Percentiles rank a stretch among this genome's conserved stretches.
Conservation (phyloP, 2,888 invertebrate species). For the Pandemis heparana region DNA sequence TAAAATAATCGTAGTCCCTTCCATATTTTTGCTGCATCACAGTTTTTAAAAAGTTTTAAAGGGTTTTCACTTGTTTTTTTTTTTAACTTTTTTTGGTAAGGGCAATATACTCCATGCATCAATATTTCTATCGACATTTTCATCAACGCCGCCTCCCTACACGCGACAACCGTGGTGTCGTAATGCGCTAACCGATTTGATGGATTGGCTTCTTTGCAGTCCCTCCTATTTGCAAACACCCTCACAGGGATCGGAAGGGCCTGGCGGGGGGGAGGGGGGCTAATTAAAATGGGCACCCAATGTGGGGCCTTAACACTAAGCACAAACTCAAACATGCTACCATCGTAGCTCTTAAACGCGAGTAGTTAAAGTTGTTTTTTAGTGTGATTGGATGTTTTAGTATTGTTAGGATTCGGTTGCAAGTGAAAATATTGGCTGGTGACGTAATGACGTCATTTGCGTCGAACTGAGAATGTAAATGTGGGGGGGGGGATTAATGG, state of each 20-base stretch:
- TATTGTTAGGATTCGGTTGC: conserved; percentile 49
- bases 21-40: no score
- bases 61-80: no score
- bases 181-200: conserved; percentile 84
- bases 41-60: no score
- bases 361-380: conserved; percentile 51
- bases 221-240: conserved; percentile 85
- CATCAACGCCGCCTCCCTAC: conserved; percentile 56
- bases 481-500: conserved; percentile 38
- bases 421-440: conserved; percentile 57
- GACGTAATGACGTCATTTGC: conserved; percentile 53
- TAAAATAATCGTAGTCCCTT: no score
- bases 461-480: conserved; percentile 41
- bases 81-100: neutral
- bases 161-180: conserved; percentile 79
- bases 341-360: neutral
- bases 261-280: conserved; percentile 58
- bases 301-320: conserved; percentile 51
- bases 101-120: neutral
- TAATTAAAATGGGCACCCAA: conserved; percentile 82
- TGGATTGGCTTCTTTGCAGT: conserved; percentile 85
- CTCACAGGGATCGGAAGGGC: conserved; percentile 57
- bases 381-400: neutral
- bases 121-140: conserved; percentile 32
- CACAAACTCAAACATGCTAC: conserved; percentile 7